Evolutionary conservation across 1,140 invertebrate genomes (phyloP).

Genomic region (Eufriesea mexicana): DNA sequence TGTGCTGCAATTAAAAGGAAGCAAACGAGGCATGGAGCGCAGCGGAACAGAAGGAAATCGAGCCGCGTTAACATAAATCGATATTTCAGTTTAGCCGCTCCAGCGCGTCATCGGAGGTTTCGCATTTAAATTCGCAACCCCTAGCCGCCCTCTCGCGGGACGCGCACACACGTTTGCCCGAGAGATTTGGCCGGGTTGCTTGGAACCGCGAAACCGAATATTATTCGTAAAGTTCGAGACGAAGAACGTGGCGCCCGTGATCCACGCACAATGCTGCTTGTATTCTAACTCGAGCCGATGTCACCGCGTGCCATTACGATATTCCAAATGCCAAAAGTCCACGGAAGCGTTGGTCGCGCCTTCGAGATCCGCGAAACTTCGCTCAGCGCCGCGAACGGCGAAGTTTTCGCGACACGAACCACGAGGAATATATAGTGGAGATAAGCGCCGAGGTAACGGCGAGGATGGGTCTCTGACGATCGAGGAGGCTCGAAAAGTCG

Average conservation of each 20-base stretch:
- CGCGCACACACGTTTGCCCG: background rate
- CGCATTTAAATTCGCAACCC: slow-evolving; percentile 27
- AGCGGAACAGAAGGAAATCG: background rate
- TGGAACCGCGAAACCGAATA: slow-evolving; percentile 38
- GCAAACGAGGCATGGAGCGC: background rate
- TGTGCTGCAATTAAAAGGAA: slow-evolving; percentile 9
- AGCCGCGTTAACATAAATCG: slow-evolving; percentile 46
- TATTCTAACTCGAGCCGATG: slow-evolving; percentile 30
- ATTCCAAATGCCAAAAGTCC: slow-evolving; percentile 42
- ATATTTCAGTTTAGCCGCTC: slow-evolving; percentile 37
- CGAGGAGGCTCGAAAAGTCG: background rate
- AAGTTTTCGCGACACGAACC: slow-evolving; percentile 21
- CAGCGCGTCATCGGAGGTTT: slow-evolving; percentile 9
- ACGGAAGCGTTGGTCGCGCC: background rate
- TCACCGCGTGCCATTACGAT: slow-evolving; percentile 43
- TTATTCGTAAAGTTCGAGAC: slow-evolving; percentile 48
- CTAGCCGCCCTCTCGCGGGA: background rate
- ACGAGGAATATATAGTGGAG: too few relatives aligned
- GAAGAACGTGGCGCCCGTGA: slow-evolving; percentile 10
- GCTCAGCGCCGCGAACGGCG: too few relatives aligned
- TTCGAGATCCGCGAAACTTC: slow-evolving; percentile 9
- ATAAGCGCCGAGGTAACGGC: background rate
- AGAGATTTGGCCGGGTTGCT: background rate
- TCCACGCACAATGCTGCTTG: slow-evolving; percentile 12
- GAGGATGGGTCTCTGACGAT: background rate